phyloP scores from a whole-genome alignment of 2,113 vertebrate genomes.

The Notarius lentiginosus region DNA sequence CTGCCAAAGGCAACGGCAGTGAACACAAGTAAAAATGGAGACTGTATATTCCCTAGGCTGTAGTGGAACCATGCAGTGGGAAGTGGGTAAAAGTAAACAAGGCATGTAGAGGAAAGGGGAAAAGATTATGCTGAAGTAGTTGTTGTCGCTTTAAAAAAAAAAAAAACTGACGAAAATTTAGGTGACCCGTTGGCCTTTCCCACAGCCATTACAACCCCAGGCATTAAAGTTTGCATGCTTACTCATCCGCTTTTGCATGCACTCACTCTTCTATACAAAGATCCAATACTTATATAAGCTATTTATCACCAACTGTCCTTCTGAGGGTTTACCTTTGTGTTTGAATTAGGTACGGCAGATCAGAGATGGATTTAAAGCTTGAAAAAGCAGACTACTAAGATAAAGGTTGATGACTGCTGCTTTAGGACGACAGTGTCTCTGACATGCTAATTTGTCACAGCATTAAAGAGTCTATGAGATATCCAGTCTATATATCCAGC shows the following conservation, averaged over 20 bases:
- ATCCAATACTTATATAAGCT: slow-evolving; percentile 2
- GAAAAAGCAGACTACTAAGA: background rate
- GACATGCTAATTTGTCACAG: slow-evolving; percentile 2
- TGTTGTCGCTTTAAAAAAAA: slow-evolving; percentile 27
- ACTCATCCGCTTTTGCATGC: slow-evolving; percentile 23
- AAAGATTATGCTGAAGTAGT: slow-evolving; percentile 46
- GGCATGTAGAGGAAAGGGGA: slow-evolving; percentile 38
- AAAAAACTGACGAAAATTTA: slow-evolving; percentile 55
- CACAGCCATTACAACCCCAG: slow-evolving; percentile 59
- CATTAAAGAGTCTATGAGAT: slow-evolving; percentile 2
- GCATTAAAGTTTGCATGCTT: slow-evolving; percentile 36
- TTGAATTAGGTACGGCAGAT: background rate
- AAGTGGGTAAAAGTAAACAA: slow-evolving; percentile 59
- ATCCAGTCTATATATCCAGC: background rate
- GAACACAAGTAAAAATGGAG: slow-evolving; percentile 26
- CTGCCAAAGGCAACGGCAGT: slow-evolving; percentile 41
- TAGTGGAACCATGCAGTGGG: slow-evolving; percentile 53
- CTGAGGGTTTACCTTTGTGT: background rate
- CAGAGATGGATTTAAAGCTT: slow-evolving; percentile 2
- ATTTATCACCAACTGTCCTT: background rate
- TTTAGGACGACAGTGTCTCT: background rate
- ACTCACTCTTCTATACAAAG: slow-evolving; percentile 23
- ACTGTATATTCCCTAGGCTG: slow-evolving; percentile 47
- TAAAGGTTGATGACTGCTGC: background rate
- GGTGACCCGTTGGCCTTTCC: slow-evolving; percentile 61